Evolutionary conservation across 2,888 invertebrate genomes (phyloP), one percentile per base, ranked within the genome.

Genomic region (Phyto melanocephala): DNA sequence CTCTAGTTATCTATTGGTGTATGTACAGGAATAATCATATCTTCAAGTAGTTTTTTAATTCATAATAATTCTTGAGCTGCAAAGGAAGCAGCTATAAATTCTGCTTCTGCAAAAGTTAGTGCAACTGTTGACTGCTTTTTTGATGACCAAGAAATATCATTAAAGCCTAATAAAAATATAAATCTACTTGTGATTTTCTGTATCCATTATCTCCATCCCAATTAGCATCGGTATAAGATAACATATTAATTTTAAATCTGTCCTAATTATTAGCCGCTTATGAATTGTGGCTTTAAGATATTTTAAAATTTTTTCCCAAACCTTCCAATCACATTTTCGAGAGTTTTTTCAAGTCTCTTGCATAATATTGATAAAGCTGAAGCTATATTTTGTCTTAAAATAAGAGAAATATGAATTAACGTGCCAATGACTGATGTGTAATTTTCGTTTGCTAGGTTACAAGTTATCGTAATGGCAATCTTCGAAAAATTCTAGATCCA

Each of bases 401-500:
- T 62, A 15, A 72, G 60, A 10, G 60, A 62, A 35, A 50, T 20
- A 52, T 50, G 58, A 11, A 71, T 11, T 15, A 60, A 24, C 35
- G 40, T 62, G n/a, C 50, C 60, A 24, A 72, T n/a, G n/a, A 58
- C 13, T 33, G 45, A 45, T 22, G 42, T 56, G 13, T 56, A 70
- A 0, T 54, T 15, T 28, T 20, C 37, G 15, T 24, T 52, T 22
- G 40, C 40, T 10, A 28, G 28, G 15, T n/a, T n/a, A n/a, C n/a
- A n/a, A n/a, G n/a, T n/a, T n/a, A n/a, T n/a, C n/a, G n/a, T n/a
- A n/a, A n/a, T n/a, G n/a, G n/a, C n/a, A n/a, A n/a, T n/a, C n/a
- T n/a, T n/a, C n/a, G n/a, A n/a, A n/a, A n/a, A n/a, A 68, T 20
- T 70, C 56, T 56, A 56, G 42, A 71, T 71, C 37, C 47, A 71